Percentiles rank a stretch among this genome's conserved stretches.
phyloP scores from a whole-genome alignment of 2,113 vertebrate genomes.

The Microcebus jonahi region DNA sequence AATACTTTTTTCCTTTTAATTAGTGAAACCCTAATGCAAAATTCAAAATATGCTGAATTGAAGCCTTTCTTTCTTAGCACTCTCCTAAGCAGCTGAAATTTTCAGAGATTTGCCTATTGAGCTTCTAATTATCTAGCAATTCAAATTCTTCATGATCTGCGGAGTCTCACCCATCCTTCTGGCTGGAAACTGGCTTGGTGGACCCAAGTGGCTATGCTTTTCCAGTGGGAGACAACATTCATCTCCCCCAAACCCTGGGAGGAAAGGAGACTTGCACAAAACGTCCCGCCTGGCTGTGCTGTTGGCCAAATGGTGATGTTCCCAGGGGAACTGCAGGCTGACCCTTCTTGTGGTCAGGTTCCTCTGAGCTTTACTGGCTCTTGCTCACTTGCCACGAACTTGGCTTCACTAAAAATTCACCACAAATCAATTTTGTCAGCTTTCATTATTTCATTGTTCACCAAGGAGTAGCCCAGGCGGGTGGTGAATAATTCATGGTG shows the following conservation, averaged over 20 bases:
- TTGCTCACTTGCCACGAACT: slow-evolving; percentile 68
- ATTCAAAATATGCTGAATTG: slow-evolving; percentile 48
- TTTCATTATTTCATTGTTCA: slow-evolving; percentile 70
- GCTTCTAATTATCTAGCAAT: slow-evolving; percentile 57
- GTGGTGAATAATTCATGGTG: slow-evolving; percentile 63
- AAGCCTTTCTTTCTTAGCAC: slow-evolving; percentile 38
- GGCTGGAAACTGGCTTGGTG: background rate
- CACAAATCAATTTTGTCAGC: slow-evolving; percentile 69
- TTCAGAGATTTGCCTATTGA: slow-evolving; percentile 65
- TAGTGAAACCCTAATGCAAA: slow-evolving; percentile 63
- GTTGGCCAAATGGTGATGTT: background rate
- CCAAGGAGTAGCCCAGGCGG: slow-evolving; percentile 48
- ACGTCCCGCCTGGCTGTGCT: background rate
- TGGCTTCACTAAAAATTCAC: slow-evolving; percentile 65
- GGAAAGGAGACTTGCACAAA: background rate
- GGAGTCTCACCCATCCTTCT: background rate
- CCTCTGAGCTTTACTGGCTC: background rate
- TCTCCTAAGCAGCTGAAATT: slow-evolving; percentile 50
- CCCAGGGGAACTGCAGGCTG: background rate
- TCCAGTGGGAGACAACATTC: background rate
- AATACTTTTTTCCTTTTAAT: slow-evolving; percentile 71
- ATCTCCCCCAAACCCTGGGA: background rate
- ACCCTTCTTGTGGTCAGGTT: background rate
- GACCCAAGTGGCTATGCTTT: background rate
- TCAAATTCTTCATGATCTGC: slow-evolving; percentile 21